Base-by-base conservation (phyloP, 2,113 vertebrate genomes). In the Chlorodrepanis virens region DNA sequence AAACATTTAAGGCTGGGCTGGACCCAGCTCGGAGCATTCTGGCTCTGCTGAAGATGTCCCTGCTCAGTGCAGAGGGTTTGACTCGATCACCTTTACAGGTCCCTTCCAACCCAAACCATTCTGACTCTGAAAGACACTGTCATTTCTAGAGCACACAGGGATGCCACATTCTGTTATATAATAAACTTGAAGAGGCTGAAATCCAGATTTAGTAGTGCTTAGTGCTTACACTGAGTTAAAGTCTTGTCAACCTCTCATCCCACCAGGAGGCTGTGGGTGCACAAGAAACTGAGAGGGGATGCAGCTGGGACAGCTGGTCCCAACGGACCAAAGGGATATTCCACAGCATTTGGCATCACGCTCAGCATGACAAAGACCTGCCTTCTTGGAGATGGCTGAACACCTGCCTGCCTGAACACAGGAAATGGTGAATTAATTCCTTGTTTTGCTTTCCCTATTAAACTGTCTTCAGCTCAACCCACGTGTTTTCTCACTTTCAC, bases 31-130 rank as follows among this genome's bases (percentile, higher is more conserved):
- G 76, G 35, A 83, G 25, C 33, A 77, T 39, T 17, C 8, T 56
- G 12, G 28, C n/a, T 12, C 29, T 47, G 14, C 10, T 59, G 19
- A 24, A 64, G 11, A 40, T 39, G 29, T 74, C 40, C 25, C 61
- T 54, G 11, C 22, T n/a, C 13, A 29, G 5, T 11, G 20, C 4
- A 81, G 8, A 5, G 31, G 2, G 1, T 6, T 70, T 4, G 4
- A 67, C 42, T 23, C 67, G 12, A 21, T 24, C 20, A 40, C 6
- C 6, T 81, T 42, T 35, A 29, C 53, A 69, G 19, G 37, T 33
- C 20, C 27, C 24, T 86, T 79, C 80, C 47, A 61, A 67, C 13
- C 11, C 31, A 79, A 89, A 76, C 3, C 1, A 9, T 35, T 52
- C 52, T 29, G 45, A 37, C n/a, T 67, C 29, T 21, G 31, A 68